A percentile compares a stretch with the other conserved stretches of the same genome.
Evolutionary conservation across 1,140 invertebrate species (phyloP).

Genomic region (Halictus rubicundus): DNA sequence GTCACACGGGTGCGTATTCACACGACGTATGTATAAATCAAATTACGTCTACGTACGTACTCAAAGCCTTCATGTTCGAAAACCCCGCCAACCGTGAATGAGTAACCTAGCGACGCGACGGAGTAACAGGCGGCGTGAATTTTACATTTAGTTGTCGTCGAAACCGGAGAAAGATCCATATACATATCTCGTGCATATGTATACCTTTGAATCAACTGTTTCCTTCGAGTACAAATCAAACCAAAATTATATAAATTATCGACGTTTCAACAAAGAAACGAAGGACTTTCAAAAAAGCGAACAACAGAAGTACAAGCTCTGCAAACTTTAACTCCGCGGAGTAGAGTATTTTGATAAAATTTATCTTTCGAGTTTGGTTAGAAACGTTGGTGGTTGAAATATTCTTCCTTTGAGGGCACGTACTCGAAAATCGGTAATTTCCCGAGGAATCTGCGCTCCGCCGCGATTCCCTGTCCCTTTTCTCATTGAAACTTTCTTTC

Average conservation of each 20-base stretch:
- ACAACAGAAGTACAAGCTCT: too few species aligned
- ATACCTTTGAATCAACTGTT: too few species aligned
- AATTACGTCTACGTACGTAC: constrained; percentile 13
- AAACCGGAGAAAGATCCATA: not conserved
- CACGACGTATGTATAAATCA: constrained; percentile 43
- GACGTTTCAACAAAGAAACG: too few species aligned
- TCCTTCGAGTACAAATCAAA: too few species aligned
- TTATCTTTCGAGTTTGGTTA: not conserved
- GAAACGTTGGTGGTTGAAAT: not conserved
- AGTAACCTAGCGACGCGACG: not conserved
- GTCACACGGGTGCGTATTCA: not conserved
- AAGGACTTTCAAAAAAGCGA: too few species aligned
- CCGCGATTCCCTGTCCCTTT: not conserved
- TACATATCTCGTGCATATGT: too few species aligned
- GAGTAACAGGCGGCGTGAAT: not conserved
- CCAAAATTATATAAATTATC: too few species aligned
- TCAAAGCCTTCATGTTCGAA: constrained; percentile 16
- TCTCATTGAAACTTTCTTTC: not conserved
- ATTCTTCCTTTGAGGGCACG: not conserved
- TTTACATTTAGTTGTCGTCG: not conserved
- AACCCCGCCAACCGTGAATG: constrained; percentile 11
- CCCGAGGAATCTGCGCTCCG: not conserved
- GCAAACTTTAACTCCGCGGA: too few species aligned
- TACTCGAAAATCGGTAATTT: not conserved
- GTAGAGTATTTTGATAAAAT: too few species aligned